Percentiles rank a stretch among this genome's conserved stretches.
Evolutionary conservation across 2,888 invertebrate species (phyloP).

Genomic region (Drepana falcataria): DNA sequence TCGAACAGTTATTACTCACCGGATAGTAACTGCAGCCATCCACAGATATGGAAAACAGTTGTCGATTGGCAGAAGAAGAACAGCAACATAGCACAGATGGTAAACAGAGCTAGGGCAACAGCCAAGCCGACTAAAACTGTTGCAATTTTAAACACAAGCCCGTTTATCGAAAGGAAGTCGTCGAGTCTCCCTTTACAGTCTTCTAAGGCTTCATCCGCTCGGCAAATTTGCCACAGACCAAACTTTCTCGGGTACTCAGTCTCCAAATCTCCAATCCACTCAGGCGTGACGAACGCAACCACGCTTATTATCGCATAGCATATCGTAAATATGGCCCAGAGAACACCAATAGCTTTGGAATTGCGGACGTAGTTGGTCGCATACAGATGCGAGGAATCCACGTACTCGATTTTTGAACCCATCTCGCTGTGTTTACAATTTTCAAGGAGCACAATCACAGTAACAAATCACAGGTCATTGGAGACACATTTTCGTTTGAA

Average conservation of each 20-base stretch:
- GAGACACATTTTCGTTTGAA: slow-evolving; percentile 38
- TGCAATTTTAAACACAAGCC: slow-evolving; percentile 90
- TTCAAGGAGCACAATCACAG: slow-evolving; percentile 22
- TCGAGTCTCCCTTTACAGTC: slow-evolving; percentile 91
- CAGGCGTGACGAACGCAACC: slow-evolving; percentile 96
- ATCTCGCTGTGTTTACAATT: slow-evolving; percentile 72
- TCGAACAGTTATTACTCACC: slow-evolving; percentile 80
- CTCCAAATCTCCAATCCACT: slow-evolving; percentile 92
- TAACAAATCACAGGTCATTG: slow-evolving; percentile 30
- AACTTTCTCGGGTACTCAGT: slow-evolving; percentile 94
- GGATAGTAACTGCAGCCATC: slow-evolving; percentile 96
- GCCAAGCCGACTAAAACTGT: slow-evolving; percentile 93
- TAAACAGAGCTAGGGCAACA: slow-evolving; percentile 89
- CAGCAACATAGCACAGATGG: slow-evolving; percentile 92
- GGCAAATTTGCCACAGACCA: slow-evolving; percentile 94
- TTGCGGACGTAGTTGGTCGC: slow-evolving; percentile 94
- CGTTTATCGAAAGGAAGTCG: slow-evolving; percentile 89
- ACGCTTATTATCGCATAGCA: slow-evolving; percentile 97
- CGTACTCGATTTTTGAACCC: slow-evolving; percentile 96
- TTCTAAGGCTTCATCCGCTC: slow-evolving; percentile 86
- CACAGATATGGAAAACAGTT: slow-evolving; percentile 94
- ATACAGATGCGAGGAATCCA: slow-evolving; percentile 93
- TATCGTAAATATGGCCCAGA: slow-evolving; percentile 98
- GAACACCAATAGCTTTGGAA: slow-evolving; percentile 96
- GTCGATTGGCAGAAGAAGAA: slow-evolving; percentile 96